A percentile compares a stretch with the other conserved stretches of the same genome.
These are phyloP conservation scores for Theristicus caerulescens DNA, from an alignment of 2,113 vertebrate species.

Conservation along the genomic window DNA sequence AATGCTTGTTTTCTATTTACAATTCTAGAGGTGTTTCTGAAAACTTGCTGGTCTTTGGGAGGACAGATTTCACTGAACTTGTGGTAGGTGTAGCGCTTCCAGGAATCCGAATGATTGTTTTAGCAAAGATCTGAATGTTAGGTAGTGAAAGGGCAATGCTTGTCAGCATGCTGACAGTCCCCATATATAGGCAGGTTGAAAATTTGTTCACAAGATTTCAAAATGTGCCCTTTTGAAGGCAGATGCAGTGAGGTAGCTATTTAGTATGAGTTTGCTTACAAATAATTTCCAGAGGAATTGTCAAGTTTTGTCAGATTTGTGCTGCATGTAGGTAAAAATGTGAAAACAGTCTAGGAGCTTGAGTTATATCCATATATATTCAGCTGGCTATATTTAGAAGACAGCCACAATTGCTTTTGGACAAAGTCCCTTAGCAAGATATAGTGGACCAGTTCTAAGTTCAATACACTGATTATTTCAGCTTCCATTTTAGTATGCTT, in stretches of 20 bases:
- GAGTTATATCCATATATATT: neutral
- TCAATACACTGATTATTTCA: neutral
- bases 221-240: neutral
- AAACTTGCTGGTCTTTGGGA: neutral
- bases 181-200: neutral
- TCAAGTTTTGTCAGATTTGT: constrained; percentile 4
- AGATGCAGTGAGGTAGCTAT: neutral
- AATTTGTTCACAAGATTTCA: neutral
- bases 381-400: neutral
- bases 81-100: constrained; percentile 2
- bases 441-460: neutral
- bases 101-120: neutral
- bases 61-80: constrained; percentile 25
- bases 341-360: constrained; percentile 2
- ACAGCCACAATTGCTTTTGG: neutral
- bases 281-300: constrained; percentile 17
- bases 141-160: neutral
- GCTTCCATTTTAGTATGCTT: constrained; percentile 27
- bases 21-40: neutral
- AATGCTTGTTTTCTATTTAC: neutral
- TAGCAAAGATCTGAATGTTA: neutral
- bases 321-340: constrained; percentile 28
- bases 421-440: neutral
- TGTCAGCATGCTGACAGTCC: neutral
- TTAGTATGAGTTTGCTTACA: neutral